Evolutionary conservation across 2,113 vertebrate genomes (phyloP).

Genomic region (Microtus oregoni): DNA sequence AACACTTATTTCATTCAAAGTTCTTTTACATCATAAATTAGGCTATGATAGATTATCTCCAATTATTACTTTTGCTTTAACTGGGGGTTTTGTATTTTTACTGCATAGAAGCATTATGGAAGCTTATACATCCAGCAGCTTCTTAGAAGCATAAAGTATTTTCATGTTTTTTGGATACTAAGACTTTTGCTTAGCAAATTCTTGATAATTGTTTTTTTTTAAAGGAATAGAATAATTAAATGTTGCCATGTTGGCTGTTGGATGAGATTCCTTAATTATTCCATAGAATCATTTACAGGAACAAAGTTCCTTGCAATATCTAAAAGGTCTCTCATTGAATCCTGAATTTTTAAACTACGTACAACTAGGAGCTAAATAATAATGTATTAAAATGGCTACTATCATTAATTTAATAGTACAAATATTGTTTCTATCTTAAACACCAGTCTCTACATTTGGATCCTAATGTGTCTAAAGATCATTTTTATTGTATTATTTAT

Average conservation of each 20-base stretch:
- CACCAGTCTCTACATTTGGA: neutral
- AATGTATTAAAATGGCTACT: neutral
- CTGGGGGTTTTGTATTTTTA: neutral
- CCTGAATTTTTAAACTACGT: neutral
- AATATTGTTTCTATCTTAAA: neutral
- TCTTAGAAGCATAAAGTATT: neutral
- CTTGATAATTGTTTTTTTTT: neutral
- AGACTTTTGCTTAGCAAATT: neutral
- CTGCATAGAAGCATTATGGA: neutral
- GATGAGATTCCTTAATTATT: neutral
- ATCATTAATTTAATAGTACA: neutral
- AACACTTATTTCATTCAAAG: neutral
- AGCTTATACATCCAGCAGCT: neutral
- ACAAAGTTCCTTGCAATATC: neutral
- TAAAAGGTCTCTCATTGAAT: neutral
- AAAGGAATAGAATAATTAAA: neutral
- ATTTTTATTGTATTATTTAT: slow-evolving; percentile 52
- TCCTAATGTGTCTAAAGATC: neutral
- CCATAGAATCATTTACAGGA: slow-evolving; percentile 19
- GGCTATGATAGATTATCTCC: neutral
- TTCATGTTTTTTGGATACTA: neutral
- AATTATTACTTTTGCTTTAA: neutral
- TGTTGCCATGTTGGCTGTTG: neutral
- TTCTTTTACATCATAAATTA: neutral
- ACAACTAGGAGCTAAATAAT: neutral